Conservation (phyloP, 2,888 invertebrate genomes). For the Yponomeuta evonymella region DNA sequence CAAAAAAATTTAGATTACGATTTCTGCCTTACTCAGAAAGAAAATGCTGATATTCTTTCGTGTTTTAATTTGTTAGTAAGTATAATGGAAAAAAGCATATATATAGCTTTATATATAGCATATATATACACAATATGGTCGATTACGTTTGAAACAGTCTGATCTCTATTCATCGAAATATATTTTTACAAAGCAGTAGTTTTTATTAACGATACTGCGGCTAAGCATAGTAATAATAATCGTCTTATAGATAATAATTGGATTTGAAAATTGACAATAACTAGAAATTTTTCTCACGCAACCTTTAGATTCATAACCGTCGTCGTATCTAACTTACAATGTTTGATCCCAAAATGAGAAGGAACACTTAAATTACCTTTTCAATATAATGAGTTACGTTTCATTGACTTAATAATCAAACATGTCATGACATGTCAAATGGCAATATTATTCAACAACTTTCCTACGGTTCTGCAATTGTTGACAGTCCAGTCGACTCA, state of each 20-base stretch:
- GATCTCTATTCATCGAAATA: background rate
- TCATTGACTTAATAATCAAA: too few species aligned
- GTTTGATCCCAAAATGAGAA: slow-evolving; percentile 33
- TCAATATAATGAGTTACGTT: background rate
- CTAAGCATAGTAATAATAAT: background rate
- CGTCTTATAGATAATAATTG: background rate
- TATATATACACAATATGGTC: background rate
- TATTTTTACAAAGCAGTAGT: slow-evolving; percentile 1
- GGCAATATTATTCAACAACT: too few species aligned
- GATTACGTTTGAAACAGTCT: background rate
- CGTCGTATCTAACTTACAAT: slow-evolving; percentile 9
- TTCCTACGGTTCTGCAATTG: too few species aligned
- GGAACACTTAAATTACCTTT: slow-evolving; percentile 14
- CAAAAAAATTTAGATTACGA: too few species aligned
- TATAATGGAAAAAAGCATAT: too few species aligned
- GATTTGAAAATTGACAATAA: background rate
- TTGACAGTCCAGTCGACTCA: too few species aligned
- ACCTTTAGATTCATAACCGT: background rate
- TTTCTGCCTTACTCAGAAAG: too few species aligned
- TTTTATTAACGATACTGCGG: background rate
- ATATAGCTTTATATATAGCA: too few species aligned
- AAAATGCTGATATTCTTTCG: too few species aligned
- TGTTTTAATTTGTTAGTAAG: too few species aligned
- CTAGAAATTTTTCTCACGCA: background rate
- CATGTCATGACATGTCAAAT: too few species aligned